phyloP scores from a whole-genome alignment of 2,888 invertebrate genomes.

The Cryptocheilus praepositus region DNA sequence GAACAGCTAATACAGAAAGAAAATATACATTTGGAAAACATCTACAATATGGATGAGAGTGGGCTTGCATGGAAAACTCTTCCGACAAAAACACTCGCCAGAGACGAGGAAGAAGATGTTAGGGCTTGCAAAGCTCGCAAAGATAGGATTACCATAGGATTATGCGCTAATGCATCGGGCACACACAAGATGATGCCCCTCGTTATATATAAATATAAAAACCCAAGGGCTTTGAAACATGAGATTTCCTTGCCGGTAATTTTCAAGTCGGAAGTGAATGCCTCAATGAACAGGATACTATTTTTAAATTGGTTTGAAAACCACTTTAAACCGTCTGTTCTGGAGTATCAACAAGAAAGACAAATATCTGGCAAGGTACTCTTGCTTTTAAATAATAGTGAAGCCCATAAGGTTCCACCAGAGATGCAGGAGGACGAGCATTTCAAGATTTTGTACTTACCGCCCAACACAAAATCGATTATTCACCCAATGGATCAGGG shows the following conservation, averaged over 20 bases:
- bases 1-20: too few species aligned
- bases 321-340: conserved; percentile 41
- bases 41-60: conserved; percentile 56
- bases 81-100: conserved; percentile 44
- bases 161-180: conserved; percentile 57
- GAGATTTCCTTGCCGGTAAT: too few species aligned
- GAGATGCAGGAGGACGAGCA: conserved; percentile 12
- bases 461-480: conserved; percentile 49
- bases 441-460: conserved; percentile 43
- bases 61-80: conserved; percentile 51
- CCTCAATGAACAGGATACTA: conserved; percentile 53
- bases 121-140: conserved; percentile 50
- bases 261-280: conserved; percentile 42
- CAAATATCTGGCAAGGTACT: conserved; percentile 32
- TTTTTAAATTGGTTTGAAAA: conserved; percentile 50
- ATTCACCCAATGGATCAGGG: conserved; percentile 60
- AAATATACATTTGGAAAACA: conserved; percentile 26
- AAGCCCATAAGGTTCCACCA: conserved; percentile 16
- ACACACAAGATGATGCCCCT: conserved; percentile 56
- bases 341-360: conserved; percentile 21
- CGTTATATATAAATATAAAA: too few species aligned
- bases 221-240: too few species aligned
- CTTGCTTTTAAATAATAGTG: conserved; percentile 43
- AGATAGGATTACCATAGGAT: conserved; percentile 52
- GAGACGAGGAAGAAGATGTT: conserved; percentile 41